phyloP scores from a whole-genome alignment of 2,113 vertebrate species.

The Chaetodon trifascialis region DNA sequence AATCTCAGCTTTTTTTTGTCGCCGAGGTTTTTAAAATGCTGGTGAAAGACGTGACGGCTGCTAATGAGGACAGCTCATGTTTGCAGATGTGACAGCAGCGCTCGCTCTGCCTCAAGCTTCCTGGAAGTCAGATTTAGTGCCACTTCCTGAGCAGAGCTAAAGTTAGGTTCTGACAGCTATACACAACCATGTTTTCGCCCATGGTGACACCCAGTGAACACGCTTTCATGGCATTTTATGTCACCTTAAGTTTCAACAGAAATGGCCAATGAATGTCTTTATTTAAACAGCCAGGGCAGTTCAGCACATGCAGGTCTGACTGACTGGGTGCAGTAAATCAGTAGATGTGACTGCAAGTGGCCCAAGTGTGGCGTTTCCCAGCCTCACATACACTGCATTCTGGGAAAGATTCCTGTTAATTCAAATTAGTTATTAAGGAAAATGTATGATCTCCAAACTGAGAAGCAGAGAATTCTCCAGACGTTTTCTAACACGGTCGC shows the following conservation, averaged over 20 bases:
- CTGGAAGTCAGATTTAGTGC: slow-evolving; percentile 59
- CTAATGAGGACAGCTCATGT: slow-evolving; percentile 58
- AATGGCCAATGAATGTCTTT: not conserved
- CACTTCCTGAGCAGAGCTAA: slow-evolving; percentile 49
- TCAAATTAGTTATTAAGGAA: not conserved
- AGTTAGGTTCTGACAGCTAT: slow-evolving; percentile 52
- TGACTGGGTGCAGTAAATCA: not conserved
- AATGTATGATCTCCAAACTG: not conserved
- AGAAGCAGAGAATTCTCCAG: not conserved
- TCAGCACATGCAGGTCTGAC: not conserved
- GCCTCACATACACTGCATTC: not conserved
- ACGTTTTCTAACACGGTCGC: not conserved
- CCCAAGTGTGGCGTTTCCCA: not conserved
- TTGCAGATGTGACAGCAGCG: slow-evolving; percentile 64
- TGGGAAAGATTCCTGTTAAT: not conserved
- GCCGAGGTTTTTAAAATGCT: not conserved
- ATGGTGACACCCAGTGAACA: slow-evolving; percentile 14
- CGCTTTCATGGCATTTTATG: slow-evolving; percentile 6
- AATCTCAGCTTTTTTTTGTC: not conserved
- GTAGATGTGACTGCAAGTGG: not conserved
- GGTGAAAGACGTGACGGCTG: slow-evolving; percentile 34
- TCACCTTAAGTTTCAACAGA: not conserved
- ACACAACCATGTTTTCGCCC: slow-evolving; percentile 25
- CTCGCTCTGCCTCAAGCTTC: slow-evolving; percentile 60
- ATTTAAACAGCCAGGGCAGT: not conserved